A percentile compares a stretch with the other conserved stretches of the same genome.
phyloP scores from a whole-genome alignment of 2,797 vertebrate species.

The Natrix natrix region DNA sequence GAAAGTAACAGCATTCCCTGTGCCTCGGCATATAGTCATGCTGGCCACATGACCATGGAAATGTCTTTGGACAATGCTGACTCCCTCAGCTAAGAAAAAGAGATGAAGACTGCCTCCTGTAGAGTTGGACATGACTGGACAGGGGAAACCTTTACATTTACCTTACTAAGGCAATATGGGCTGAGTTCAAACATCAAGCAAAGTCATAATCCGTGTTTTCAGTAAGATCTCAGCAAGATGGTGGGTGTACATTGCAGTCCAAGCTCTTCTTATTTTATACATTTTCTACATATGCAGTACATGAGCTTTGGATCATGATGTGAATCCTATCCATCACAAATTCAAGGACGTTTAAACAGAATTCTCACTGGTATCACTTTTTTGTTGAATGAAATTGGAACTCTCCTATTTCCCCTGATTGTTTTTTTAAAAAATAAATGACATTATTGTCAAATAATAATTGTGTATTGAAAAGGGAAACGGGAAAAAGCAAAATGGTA shows the following conservation, averaged over 20 bases:
- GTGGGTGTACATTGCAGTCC: neutral
- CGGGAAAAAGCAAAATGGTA: neutral
- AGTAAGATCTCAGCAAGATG: neutral
- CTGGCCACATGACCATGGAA: neutral
- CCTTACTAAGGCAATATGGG: neutral
- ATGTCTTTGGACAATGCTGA: neutral
- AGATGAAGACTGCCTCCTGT: neutral
- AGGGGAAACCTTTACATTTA: neutral
- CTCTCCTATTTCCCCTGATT: neutral
- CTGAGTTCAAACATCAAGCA: neutral
- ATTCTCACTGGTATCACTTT: neutral
- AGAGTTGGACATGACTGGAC: neutral
- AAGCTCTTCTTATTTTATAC: neutral
- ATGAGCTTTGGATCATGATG: neutral
- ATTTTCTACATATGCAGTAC: neutral
- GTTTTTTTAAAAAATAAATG: neutral
- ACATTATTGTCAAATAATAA: neutral
- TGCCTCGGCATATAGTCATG: rapidly evolving
- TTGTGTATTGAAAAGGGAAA: neutral
- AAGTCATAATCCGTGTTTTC: neutral
- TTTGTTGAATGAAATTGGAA: neutral
- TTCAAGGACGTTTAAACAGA: neutral
- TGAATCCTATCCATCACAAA: neutral
- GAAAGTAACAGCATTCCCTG: neutral
- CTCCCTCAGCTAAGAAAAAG: neutral